These are phyloP conservation scores for Cotesia chilonis DNA, from an alignment of 1,140 invertebrate genomes.

Conservation along the genomic window DNA sequence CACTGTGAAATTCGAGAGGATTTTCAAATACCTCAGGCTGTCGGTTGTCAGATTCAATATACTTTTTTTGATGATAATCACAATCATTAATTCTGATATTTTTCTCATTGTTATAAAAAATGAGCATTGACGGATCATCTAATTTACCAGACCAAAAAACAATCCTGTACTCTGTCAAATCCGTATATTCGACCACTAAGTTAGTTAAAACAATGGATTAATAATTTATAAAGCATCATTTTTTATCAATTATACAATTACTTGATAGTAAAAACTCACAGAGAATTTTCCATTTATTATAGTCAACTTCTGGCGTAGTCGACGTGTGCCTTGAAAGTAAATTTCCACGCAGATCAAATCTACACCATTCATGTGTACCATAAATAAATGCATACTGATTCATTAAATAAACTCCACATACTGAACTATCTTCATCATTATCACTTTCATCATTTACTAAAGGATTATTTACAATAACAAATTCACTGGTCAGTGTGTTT, in stretches of 20 bases:
- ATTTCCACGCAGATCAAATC: constrained; percentile 80
- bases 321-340: constrained; percentile 69
- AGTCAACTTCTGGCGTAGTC: constrained; percentile 63
- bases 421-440: constrained; percentile 46
- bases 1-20: constrained; percentile 70
- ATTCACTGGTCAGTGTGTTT: constrained; percentile 92
- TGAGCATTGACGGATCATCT: constrained; percentile 75
- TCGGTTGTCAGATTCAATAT: too few relatives aligned
- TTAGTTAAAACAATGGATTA: not conserved
- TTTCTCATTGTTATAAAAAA: constrained; percentile 71
- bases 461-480: constrained; percentile 83
- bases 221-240: constrained; percentile 6
- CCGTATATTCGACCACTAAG: constrained; percentile 77
- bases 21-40: constrained; percentile 61
- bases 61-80: too few relatives aligned
- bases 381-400: constrained; percentile 80
- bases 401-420: constrained; percentile 77
- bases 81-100: constrained; percentile 1
- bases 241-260: constrained; percentile 1
- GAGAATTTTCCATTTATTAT: constrained; percentile 75
- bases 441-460: constrained; percentile 72
- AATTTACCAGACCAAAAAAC: constrained; percentile 83
- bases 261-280: constrained; percentile 61
- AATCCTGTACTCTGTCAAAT: constrained; percentile 75
- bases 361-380: constrained; percentile 72